phyloP scores from a whole-genome alignment of 1,140 invertebrate species.

The Sogatella furcifera region DNA sequence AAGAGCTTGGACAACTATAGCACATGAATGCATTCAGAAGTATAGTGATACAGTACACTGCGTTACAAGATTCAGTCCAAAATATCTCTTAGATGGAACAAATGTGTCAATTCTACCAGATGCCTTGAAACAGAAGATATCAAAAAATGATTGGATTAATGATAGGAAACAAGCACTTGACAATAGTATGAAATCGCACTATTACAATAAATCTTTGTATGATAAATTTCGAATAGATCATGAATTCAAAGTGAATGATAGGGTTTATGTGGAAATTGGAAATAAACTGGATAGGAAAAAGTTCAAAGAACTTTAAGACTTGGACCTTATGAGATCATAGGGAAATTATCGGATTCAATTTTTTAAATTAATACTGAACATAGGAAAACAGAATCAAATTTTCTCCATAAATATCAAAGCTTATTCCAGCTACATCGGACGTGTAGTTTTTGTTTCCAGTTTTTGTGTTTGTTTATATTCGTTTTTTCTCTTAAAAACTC shows the following conservation, averaged over 20 bases:
- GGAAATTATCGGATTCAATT: constrained; percentile 23
- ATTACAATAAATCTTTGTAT: too few relatives aligned
- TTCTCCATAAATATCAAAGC: constrained; percentile 24
- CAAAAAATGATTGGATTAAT: constrained; percentile 1
- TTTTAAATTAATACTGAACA: constrained; percentile 21
- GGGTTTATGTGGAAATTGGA: constrained; percentile 24
- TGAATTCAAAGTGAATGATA: too few relatives aligned
- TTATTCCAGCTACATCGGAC: constrained; percentile 16
- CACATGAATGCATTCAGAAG: too few relatives aligned
- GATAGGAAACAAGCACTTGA: constrained; percentile 19
- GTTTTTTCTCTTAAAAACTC: too few relatives aligned
- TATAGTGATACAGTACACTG: constrained; percentile 31
- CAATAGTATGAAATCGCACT: constrained; percentile 21
- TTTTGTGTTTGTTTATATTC: too few relatives aligned
- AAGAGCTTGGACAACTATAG: constrained; percentile 30
- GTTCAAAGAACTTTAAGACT: constrained; percentile 22
- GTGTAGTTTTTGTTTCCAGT: too few relatives aligned
- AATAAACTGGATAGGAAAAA: constrained; percentile 23
- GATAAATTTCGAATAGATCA: too few relatives aligned
- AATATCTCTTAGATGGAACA: constrained; percentile 28
- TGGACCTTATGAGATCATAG: constrained; percentile 20
- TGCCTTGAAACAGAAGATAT: constrained; percentile 12
- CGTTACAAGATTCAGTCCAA: constrained; percentile 28
- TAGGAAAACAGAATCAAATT: constrained; percentile 22
- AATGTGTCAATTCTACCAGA: constrained; percentile 10